A percentile compares a stretch with the other conserved stretches of the same genome.
phyloP scores from a whole-genome alignment of 2,113 vertebrate species.

The Caranx melampygus region DNA sequence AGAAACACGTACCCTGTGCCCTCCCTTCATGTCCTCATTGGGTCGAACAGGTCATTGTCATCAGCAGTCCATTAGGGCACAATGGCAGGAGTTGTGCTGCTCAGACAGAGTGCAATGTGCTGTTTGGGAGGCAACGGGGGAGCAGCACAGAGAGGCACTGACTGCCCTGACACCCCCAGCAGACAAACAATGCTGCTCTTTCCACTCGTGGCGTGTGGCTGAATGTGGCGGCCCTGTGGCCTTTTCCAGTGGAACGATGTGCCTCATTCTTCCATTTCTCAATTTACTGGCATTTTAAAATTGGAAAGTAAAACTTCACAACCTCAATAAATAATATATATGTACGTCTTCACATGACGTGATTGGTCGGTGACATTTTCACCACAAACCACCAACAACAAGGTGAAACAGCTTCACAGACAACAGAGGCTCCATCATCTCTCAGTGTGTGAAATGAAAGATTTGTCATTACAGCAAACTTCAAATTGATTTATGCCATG shows the following conservation, averaged over 20 bases:
- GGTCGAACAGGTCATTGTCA: slow-evolving; percentile 78
- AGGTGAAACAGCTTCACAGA: slow-evolving; percentile 22
- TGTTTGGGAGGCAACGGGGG: slow-evolving; percentile 33
- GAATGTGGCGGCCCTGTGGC: slow-evolving; percentile 20
- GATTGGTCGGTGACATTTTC: slow-evolving; percentile 37
- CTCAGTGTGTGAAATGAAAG: slow-evolving; percentile 26
- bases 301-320: slow-evolving; percentile 53
- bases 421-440: slow-evolving; percentile 7
- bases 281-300: slow-evolving; percentile 22
- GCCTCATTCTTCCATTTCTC: slow-evolving; percentile 33
- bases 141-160: slow-evolving; percentile 32
- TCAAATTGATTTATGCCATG: slow-evolving; percentile 10
- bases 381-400: neutral
- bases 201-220: slow-evolving; percentile 16
- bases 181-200: slow-evolving; percentile 39
- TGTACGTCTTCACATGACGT: neutral
- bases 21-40: slow-evolving; percentile 36
- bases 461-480: slow-evolving; percentile 15
- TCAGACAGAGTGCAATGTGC: slow-evolving; percentile 59
- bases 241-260: slow-evolving; percentile 29
- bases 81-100: slow-evolving; percentile 66
- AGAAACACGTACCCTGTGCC: neutral
- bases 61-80: slow-evolving; percentile 79
- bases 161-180: slow-evolving; percentile 35
- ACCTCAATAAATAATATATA: slow-evolving; percentile 25